Base-by-base conservation (phyloP, 1,140 invertebrate species). In the Drosophila athabasca region DNA sequence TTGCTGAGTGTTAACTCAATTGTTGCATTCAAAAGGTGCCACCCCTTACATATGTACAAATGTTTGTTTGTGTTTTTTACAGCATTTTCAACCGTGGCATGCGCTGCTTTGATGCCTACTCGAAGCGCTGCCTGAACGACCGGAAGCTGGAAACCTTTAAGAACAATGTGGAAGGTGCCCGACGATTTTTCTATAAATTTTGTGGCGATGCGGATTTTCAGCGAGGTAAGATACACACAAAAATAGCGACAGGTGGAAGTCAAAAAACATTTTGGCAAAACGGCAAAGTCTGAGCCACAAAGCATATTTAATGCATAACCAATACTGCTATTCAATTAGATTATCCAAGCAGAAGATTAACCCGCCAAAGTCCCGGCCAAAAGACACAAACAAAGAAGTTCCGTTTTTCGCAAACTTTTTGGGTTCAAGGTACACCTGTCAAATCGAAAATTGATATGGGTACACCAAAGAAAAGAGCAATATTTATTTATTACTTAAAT, bases 61-160 rank as follows among this genome's bases (percentile, higher is more conserved):
- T 39, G 35, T 39, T 39, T 19, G 17, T 19, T 19, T 19, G 17
- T 19, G 0, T 19, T 59, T 51, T 57, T 81, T 76, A 22, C 74
- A 91, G 90, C 65, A 87, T 91, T 59, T 91, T 91, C 62, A 76
- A 88, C 54, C 76, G 74, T 7, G 90, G 90, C 49, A 91, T 91
- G 88, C 78, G 75, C 62, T 91, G 90, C 55, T 91, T 91, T 48
- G 90, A 91, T 61, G 74, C 78, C 13, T 91, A 91, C 41, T 76
- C 82, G 6, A 69, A 68, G 22, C 84, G 83, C 13, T 91, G 90
- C 54, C 53, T 91, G 3, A 70, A 79, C 29, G 75, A 84, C 45
- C 76, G 78, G 15, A 91, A 90, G 17, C 55, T 83, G 2, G 64
- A 35, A 13, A 54, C 90, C 11, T 82, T 90, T 24, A 78, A 90